Base-by-base conservation (phyloP, 1,140 invertebrate genomes). In the Bombus polaris region DNA sequence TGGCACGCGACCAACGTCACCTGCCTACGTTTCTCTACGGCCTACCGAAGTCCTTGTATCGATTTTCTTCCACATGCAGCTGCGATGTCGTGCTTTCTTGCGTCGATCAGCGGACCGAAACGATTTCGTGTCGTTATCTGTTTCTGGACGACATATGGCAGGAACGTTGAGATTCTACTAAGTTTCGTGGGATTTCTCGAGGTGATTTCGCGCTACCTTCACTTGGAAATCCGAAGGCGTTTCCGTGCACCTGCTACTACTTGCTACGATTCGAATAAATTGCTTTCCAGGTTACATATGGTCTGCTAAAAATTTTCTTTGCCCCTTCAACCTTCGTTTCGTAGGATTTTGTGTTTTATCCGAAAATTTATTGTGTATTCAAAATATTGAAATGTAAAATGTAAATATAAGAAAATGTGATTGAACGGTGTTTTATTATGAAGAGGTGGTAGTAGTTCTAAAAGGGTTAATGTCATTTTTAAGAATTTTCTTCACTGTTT, bases 1-100 rank as follows among this genome's bases (percentile, higher is more conserved):
- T 90, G 94, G 94, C 94, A 95, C 94, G 94, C 94, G 94, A 94
- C 94, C 93, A 94, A 94, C 93, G 93, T 94, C 94, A 95, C 94
- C 94, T 95, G 94, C 93, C 81, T 81, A 44, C 59, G 59, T 62
- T 79, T 82, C 62, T 82, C 44, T 74, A 84, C 86, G 89, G 84
- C 86, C 88, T 90, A 92, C 87, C 87, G 86, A 92, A 92, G 91
- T 90, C 84, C 89, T 92, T 92, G 87, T 89, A 92, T 90, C 85
- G 92, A 94, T 93, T 93, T 92, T 93, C 92, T 93, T 93, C 66
- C 81, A 53, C 47, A 87, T 77, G 93, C 94, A 95, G 93, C 94
- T 95, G 94, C 92, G 87, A 71, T 81, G 92, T 92, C 92, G 90
- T 86, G 91, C 86, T 91, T 85, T 86, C 87, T 89, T 91, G 84